Conservation (phyloP, 2,113 vertebrate genomes). For the Notothenia coriiceps region DNA sequence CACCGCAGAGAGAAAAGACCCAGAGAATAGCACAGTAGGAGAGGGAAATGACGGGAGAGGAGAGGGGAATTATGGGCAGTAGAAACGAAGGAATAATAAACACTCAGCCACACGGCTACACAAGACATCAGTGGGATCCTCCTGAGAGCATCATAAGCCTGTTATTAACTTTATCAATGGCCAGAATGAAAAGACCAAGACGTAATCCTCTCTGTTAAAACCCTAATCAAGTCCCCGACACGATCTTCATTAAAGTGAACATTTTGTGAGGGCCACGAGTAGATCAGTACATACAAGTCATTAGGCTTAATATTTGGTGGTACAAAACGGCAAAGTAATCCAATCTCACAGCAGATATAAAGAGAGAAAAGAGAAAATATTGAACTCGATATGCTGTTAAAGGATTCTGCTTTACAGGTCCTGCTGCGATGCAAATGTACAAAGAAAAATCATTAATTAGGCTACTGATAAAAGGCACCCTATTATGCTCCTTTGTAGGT, state of each 20-base stretch:
- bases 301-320: not conserved
- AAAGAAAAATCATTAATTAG: too few species aligned
- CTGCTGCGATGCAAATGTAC: not conserved
- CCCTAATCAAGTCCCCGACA: slow-evolving; percentile 43
- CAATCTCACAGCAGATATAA: not conserved
- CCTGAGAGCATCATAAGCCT: slow-evolving; percentile 49
- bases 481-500: too few species aligned
- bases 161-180: slow-evolving; percentile 68
- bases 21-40: slow-evolving; percentile 52
- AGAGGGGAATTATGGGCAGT: slow-evolving; percentile 44
- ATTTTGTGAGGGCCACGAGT: not conserved
- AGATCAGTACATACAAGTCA: slow-evolving; percentile 18
- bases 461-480: too few species aligned
- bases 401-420: not conserved
- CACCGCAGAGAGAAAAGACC: slow-evolving; percentile 20
- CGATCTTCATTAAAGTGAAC: slow-evolving; percentile 41
- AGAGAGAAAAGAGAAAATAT: not conserved
- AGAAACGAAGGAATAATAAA: slow-evolving; percentile 55
- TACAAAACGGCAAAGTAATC: not conserved
- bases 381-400: not conserved
- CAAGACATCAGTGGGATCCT: slow-evolving; percentile 50
- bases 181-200: slow-evolving; percentile 47
- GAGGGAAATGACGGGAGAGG: slow-evolving; percentile 24
- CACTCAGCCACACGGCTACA: slow-evolving; percentile 53
- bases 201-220: slow-evolving; percentile 57